phyloP scores from a whole-genome alignment of 2,888 invertebrate genomes.

The Pinctada fucata region DNA sequence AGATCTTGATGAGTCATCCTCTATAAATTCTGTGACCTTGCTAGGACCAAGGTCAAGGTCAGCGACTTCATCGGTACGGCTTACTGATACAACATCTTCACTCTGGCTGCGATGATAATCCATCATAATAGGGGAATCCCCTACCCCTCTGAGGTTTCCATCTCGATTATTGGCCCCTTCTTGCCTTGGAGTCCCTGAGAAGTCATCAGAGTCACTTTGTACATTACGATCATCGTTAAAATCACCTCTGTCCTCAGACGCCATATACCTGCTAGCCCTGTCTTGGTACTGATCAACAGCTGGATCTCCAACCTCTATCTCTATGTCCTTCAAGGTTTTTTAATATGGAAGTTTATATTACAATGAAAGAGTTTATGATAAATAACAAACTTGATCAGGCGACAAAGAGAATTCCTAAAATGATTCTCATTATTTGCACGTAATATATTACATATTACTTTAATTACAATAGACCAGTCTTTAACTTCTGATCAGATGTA shows the following conservation, averaged over 20 bases:
- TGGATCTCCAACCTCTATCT: too few species aligned
- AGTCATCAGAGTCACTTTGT: constrained; percentile 10
- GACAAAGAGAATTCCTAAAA: too few species aligned
- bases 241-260: background rate
- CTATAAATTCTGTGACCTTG: background rate
- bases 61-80: background rate
- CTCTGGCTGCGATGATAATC: constrained; percentile 23
- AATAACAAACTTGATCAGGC: too few species aligned
- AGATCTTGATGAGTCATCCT: background rate
- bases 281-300: too few species aligned
- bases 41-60: background rate
- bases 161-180: constrained; percentile 18
- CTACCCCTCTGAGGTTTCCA: constrained; percentile 20
- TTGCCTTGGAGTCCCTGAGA: background rate
- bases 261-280: background rate
- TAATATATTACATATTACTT: too few species aligned
- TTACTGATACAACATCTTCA: constrained; percentile 1
- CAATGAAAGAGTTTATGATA: too few species aligned
- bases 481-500: background rate
- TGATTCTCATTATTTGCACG: too few species aligned
- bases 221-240: background rate
- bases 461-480: too few species aligned
- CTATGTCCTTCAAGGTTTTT: too few species aligned
- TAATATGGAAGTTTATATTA: too few species aligned
- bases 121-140: constrained; percentile 28